Evolutionary conservation across 2,113 vertebrate species (phyloP), one percentile per base, ranked within the genome.

Genomic region (Aegotheles bennettii): DNA sequence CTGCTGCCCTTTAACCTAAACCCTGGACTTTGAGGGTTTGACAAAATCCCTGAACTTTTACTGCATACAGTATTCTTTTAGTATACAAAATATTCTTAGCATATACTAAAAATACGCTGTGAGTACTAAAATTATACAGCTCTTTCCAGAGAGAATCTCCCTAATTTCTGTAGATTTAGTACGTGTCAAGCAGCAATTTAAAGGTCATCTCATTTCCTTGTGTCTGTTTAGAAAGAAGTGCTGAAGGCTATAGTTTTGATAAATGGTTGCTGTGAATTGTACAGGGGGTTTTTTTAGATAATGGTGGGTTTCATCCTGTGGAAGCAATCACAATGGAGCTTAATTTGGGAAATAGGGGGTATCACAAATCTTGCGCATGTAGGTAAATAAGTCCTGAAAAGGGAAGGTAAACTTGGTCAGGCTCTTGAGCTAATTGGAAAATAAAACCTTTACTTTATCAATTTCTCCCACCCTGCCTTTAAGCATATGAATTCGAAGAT

Each of bases 181-280:
- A 53, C 80, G 87, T 81, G 75, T 91, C 90, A 96, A 84, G 85
- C 80, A 90, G 59, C 2, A 2, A 96, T 81, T 92, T 83, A 93
- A 94, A 96, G 95, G 94, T 95, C 88, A 91, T 77, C 50, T 86
- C 78, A 73, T 63, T 96, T 92, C 91, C 86, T 95, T 79, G 40
- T 87, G 87, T 94, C 95, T 96, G 75, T 85, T 94, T 84, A 92
- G 81, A 77, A 60, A 80, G 70, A 89, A 89, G 33, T 53, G 70
- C 92, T 84, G 85, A 87, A 51, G 87, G 71, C 74, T 87, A 87
- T 53, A 28, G 10, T 84, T 88, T 94, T 91, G 87, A 89, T 70
- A 93, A 91, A 63, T 63, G 56, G 60, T 91, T 63, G 54, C 35
- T 80, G 15, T 10, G 71, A 51, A n/a, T 68, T 79, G 43, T 56